A percentile compares a stretch with the other conserved stretches of the same genome.
phyloP scores from a whole-genome alignment of 2,888 invertebrate species.

The Drosophila ezoana region DNA sequence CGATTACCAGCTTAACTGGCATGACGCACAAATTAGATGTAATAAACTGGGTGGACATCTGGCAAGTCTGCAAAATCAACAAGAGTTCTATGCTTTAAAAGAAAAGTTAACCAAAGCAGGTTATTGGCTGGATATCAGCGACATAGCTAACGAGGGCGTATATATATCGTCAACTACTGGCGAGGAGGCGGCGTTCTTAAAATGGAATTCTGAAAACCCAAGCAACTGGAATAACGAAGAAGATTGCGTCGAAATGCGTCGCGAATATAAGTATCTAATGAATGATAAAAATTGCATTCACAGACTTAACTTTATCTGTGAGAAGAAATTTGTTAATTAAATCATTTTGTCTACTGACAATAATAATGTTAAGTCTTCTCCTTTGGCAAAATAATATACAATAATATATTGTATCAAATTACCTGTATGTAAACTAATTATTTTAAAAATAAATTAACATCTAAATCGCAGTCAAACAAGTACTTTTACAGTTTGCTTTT shows the following conservation, averaged over 20 bases:
- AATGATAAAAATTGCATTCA: background rate
- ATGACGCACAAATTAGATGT: background rate
- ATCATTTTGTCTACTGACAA: background rate
- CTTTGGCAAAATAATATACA: too few species aligned
- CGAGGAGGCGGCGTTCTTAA: background rate
- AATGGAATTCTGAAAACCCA: conserved; percentile 9
- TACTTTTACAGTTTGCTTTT: too few species aligned
- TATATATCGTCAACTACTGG: background rate
- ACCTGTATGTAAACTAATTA: too few species aligned
- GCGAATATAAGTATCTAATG: background rate
- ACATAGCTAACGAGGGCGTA: background rate
- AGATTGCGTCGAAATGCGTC: conserved; percentile 2
- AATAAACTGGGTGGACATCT: conserved; percentile 2
- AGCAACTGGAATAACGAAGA: background rate
- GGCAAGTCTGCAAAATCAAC: background rate
- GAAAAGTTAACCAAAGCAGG: background rate
- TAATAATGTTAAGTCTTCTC: too few species aligned
- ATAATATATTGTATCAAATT: too few species aligned
- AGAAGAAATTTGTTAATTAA: background rate
- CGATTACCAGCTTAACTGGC: background rate
- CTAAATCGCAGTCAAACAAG: too few species aligned
- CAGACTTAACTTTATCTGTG: background rate
- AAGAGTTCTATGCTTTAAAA: background rate
- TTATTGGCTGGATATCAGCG: conserved; percentile 23
- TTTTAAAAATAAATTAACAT: too few species aligned